Percentiles rank a stretch among this genome's conserved stretches.
These are phyloP conservation scores for Prinia subflava DNA, from an alignment of 2,113 vertebrate species.

Conservation along the genomic window DNA sequence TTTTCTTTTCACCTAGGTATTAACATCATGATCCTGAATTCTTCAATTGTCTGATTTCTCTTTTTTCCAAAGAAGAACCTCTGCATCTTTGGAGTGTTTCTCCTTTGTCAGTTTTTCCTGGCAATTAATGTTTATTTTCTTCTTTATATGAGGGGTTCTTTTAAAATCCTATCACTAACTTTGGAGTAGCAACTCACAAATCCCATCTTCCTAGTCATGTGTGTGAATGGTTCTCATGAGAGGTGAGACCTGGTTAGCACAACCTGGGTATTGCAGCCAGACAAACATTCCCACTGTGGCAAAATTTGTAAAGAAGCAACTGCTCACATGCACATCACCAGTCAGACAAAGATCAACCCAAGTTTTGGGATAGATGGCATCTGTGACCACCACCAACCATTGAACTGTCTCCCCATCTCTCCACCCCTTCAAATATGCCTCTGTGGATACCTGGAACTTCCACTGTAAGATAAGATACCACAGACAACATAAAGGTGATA, in stretches of 20 bases:
- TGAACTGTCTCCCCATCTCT: not conserved
- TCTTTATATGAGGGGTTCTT: not conserved
- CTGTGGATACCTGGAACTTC: not conserved
- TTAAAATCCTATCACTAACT: not conserved
- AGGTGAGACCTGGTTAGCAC: not conserved
- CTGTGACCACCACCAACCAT: not conserved
- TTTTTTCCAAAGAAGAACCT: not conserved
- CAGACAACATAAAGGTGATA: not conserved
- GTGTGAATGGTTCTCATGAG: not conserved
- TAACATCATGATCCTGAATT: not conserved
- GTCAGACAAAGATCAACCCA: not conserved
- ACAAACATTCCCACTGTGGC: not conserved
- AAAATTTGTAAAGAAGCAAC: not conserved
- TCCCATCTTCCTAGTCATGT: not conserved
- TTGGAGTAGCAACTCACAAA: not conserved
- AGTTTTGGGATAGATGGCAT: not conserved
- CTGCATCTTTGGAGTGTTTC: not conserved
- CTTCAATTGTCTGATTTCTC: not conserved
- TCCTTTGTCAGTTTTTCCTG: not conserved
- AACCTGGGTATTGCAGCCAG: not conserved
- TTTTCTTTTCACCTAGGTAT: not conserved
- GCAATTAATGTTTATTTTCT: not conserved
- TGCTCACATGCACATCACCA: accelerated
- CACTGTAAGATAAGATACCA: not conserved
- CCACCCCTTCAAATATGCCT: not conserved